These are phyloP conservation scores for Antedon bifida DNA, from an alignment of 35 echinoderm and acorn worm species.

Conservation along the genomic window DNA sequence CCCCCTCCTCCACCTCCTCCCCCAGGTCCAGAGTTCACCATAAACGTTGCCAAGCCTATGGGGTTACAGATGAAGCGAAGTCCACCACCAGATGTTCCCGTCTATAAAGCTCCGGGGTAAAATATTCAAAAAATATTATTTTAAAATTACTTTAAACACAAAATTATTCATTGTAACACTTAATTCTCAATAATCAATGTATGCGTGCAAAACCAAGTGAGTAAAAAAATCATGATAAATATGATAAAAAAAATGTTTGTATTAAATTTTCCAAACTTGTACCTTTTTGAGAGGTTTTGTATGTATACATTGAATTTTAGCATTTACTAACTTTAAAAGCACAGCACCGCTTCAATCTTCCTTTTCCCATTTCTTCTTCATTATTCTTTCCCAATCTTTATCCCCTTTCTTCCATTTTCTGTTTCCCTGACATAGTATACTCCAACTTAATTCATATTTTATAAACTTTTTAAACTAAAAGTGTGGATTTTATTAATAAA, in stretches of 20 bases:
- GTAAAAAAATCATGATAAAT: background rate
- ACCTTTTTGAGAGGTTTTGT: too few relatives aligned
- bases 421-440: too few relatives aligned
- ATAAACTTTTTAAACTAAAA: too few relatives aligned
- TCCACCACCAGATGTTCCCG: background rate
- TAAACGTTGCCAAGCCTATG: background rate
- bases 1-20: background rate
- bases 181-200: background rate
- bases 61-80: background rate
- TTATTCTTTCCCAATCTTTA: too few relatives aligned
- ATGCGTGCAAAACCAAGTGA: background rate
- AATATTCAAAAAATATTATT: background rate
- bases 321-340: too few relatives aligned
- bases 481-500: too few relatives aligned
- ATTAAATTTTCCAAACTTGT: too few relatives aligned
- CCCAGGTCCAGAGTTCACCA: background rate
- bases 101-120: background rate
- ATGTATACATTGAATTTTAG: too few relatives aligned
- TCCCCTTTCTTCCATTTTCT: too few relatives aligned
- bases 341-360: too few relatives aligned
- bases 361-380: too few relatives aligned
- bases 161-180: background rate
- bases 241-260: background rate
- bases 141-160: background rate
- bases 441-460: too few relatives aligned